phyloP scores from a whole-genome alignment of 2,113 vertebrate species.

The Nestor notabilis region DNA sequence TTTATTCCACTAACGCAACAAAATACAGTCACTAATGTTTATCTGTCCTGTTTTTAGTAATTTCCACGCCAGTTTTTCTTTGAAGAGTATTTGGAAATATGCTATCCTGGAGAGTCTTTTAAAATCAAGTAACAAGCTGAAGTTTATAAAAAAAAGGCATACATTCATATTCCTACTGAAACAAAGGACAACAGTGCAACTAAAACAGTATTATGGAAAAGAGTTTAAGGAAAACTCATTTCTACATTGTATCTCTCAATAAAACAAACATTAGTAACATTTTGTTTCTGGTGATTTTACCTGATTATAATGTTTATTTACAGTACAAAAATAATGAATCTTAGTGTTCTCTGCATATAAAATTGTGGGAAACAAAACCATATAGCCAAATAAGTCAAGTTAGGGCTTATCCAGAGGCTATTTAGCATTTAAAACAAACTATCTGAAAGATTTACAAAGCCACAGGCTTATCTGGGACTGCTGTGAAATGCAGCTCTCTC shows the following conservation, averaged over 20 bases:
- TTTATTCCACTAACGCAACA: not conserved
- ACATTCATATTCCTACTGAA: not conserved
- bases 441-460: constrained; percentile 19
- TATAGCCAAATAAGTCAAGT: constrained; percentile 10
- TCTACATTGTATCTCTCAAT: not conserved
- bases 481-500: constrained; percentile 3
- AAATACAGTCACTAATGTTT: not conserved
- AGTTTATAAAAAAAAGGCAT: not conserved
- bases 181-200: not conserved
- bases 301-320: constrained; percentile 3
- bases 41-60: not conserved
- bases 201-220: not conserved
- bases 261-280: not conserved
- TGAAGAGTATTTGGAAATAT: not conserved
- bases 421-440: constrained; percentile 19
- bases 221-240: not conserved
- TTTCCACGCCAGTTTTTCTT: not conserved
- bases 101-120: not conserved
- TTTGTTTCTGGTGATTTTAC: not conserved
- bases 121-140: not conserved
- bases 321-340: not conserved
- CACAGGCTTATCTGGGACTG: not conserved
- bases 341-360: not conserved
- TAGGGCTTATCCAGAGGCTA: not conserved
- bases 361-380: not conserved